Base-by-base conservation (phyloP, 64 coral and sea anemone species). In the Exaiptasia diaphana region DNA sequence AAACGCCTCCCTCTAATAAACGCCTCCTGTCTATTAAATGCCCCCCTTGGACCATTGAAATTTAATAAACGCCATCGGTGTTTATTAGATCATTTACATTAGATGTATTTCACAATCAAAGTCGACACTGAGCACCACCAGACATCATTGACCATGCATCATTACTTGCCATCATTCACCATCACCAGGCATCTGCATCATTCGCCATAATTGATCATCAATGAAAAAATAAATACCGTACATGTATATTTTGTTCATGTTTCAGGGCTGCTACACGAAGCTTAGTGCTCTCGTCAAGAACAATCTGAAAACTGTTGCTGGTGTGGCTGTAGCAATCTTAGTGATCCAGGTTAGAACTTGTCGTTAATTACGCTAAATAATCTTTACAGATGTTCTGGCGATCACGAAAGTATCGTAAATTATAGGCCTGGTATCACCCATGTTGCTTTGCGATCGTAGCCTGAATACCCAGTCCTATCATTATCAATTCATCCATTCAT, bases 311-410 rank as follows among this genome's bases (percentile, higher is more conserved):
- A 4, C 44, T 1, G 44, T 73, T 11, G 69, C 69, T 45, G 69
- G 69, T 5, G 44, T 73, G 22, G 69, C 69, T 48, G 44, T 73
- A 18, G 69, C 69, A 4, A 73, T 73, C 17, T 37, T 73, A 8
- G 69, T 73, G 36, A 73, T 73, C 27, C 69, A 73, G 69, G 69
- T 73, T 14, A 37, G 61, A n/a, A n/a, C n/a, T n/a, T n/a, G n/a
- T n/a, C n/a, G n/a, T n/a, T n/a, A n/a, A n/a, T n/a, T n/a, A 35
- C 38, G 32, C 61, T 35, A 65, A 20, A 24, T 13, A 65, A 38
- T 35, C 57, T 23, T 26, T 1, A 5, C 2, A 57, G 53, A 25
- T 57, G 53, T 57, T 22, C 27, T 18, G 27, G 27, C 17, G 20
- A 17, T 57, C 4, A 25, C 27, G 6, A 3, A 57, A 1, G 17